A percentile compares a stretch with the other conserved stretches of the same genome.
These are phyloP conservation scores for Solen grandis DNA, from an alignment of 1,140 invertebrate genomes.

Conservation along the genomic window DNA sequence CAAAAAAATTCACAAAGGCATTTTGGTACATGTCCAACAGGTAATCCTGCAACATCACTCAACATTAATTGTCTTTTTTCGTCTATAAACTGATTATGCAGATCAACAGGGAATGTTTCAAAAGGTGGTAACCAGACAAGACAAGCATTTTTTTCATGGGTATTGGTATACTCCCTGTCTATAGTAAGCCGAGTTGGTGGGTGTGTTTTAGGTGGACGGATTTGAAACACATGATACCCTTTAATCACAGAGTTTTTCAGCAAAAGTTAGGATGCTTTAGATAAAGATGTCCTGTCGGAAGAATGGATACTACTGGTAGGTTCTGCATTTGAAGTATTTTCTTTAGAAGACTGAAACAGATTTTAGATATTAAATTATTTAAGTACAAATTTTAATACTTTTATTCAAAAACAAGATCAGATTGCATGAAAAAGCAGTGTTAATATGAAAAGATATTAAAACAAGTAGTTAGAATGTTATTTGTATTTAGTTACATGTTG, in stretches of 20 bases:
- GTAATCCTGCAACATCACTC: constrained; percentile 10
- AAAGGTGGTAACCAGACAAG: constrained; percentile 12
- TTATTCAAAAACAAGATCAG: too few relatives aligned
- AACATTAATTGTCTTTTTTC: constrained; percentile 21
- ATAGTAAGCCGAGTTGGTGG: constrained; percentile 9
- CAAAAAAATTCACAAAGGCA: background rate
- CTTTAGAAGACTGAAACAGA: background rate
- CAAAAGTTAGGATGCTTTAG: background rate
- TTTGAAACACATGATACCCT: constrained; percentile 39
- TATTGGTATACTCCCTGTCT: constrained; percentile 32
- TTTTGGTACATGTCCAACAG: constrained; percentile 26
- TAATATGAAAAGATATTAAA: too few relatives aligned
- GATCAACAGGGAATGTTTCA: background rate
- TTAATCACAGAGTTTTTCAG: constrained; percentile 32
- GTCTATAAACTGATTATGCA: constrained; percentile 21
- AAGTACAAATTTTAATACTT: too few relatives aligned
- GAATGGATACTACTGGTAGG: too few relatives aligned
- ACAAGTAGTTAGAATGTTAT: too few relatives aligned
- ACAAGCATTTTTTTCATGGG: constrained; percentile 30
- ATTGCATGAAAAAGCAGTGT: too few relatives aligned
- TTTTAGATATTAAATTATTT: too few relatives aligned
- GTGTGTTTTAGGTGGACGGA: constrained; percentile 18
- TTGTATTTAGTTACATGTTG: too few relatives aligned
- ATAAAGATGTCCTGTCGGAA: background rate
- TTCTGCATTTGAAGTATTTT: too few relatives aligned